Evolutionary conservation across 1,140 invertebrate genomes (phyloP).

Genomic region (Mercenaria mercenaria): DNA sequence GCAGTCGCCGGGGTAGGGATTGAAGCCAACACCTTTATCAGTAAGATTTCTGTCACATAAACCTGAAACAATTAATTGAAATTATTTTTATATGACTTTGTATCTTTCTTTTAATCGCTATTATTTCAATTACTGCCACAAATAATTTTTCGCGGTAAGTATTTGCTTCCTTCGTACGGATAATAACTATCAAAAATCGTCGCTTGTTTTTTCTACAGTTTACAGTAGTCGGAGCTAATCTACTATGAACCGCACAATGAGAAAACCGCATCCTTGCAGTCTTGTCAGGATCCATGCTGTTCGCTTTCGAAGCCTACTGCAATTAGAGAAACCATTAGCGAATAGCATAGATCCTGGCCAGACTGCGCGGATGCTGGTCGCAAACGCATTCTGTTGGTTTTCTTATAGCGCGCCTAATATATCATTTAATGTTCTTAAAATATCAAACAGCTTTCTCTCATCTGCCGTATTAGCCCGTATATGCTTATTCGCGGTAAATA

Average conservation of each 20-base stretch:
- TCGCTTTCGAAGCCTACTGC: too few relatives aligned
- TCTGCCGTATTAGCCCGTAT: too few relatives aligned
- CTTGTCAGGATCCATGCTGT: too few relatives aligned
- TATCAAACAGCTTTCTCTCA: too few relatives aligned
- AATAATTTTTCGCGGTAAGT: background rate
- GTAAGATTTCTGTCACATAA: constrained; percentile 78
- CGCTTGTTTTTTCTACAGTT: background rate
- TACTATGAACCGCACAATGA: background rate
- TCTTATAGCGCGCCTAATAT: background rate
- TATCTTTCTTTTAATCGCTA: background rate
- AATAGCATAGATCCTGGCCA: too few relatives aligned
- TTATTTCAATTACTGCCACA: background rate
- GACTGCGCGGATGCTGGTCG: too few relatives aligned
- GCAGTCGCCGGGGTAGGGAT: constrained; percentile 79
- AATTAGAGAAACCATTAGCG: too few relatives aligned
- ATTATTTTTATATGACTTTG: too few relatives aligned
- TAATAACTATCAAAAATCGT: background rate
- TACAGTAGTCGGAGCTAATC: background rate
- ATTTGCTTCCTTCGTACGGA: background rate
- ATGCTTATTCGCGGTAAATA: too few relatives aligned
- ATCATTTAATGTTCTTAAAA: background rate
- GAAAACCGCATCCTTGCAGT: too few relatives aligned
- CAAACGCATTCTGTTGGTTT: too few relatives aligned
- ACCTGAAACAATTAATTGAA: constrained; percentile 70
- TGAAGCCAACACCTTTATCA: constrained; percentile 78